phyloP scores from a whole-genome alignment of 2,113 vertebrate genomes.

The Amblyornis subalaris region DNA sequence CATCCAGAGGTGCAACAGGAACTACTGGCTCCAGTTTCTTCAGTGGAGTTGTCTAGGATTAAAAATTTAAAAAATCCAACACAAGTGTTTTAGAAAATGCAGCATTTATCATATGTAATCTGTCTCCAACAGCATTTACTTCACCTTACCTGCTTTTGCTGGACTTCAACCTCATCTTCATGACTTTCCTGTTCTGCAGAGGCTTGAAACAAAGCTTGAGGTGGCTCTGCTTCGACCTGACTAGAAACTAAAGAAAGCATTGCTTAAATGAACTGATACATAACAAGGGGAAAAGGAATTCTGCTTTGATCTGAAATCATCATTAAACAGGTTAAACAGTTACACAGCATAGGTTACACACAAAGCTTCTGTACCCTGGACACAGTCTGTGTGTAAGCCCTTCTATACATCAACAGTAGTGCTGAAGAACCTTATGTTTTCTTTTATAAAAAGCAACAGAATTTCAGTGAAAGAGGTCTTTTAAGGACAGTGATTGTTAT shows the following conservation, averaged over 20 bases:
- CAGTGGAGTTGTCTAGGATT: neutral
- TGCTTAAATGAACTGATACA: neutral
- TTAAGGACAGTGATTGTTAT: neutral
- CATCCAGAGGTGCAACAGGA: neutral
- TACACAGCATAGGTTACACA: neutral
- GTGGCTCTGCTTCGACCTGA: neutral
- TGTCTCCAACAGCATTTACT: neutral
- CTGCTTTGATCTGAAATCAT: neutral
- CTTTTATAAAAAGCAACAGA: neutral
- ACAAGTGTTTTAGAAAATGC: neutral
- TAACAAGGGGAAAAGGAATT: neutral
- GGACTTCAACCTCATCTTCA: neutral
- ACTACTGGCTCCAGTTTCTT: neutral
- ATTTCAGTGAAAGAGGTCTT: neutral
- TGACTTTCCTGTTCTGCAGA: conserved; percentile 18
- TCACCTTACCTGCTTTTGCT: conserved; percentile 53
- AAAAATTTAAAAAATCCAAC: neutral
- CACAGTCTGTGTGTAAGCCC: neutral
- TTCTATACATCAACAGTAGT: neutral
- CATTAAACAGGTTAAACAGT: neutral
- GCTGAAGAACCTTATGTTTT: neutral
- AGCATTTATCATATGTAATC: neutral
- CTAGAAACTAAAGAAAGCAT: conserved; percentile 7
- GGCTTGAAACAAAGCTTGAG: neutral
- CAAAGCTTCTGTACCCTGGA: neutral